phyloP scores from a whole-genome alignment of 64 coral and sea anemone genomes.

The Montipora efflorescens region DNA sequence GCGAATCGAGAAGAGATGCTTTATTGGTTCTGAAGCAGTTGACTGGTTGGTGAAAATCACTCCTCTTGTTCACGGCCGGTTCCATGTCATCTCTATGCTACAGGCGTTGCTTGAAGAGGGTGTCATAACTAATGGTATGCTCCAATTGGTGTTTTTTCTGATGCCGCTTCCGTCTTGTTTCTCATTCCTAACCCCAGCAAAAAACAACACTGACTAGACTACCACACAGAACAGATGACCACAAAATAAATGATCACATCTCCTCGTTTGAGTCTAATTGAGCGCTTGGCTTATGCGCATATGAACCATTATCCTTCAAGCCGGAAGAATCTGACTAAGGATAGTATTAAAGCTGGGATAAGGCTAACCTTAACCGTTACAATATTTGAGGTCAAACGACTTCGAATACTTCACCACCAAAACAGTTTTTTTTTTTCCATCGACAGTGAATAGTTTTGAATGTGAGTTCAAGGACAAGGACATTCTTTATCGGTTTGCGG shows the following conservation, averaged over 20 bases:
- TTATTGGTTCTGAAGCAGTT: slow-evolving; percentile 79
- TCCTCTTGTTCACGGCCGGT: slow-evolving; percentile 82
- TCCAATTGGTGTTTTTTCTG: background rate
- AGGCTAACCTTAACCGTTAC: no score
- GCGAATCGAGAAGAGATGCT: slow-evolving; percentile 41
- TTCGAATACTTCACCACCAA: background rate
- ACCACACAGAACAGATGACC: background rate
- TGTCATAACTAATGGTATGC: slow-evolving; percentile 69
- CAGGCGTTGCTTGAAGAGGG: slow-evolving; percentile 90
- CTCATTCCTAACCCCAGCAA: background rate
- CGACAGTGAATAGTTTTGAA: slow-evolving; percentile 50
- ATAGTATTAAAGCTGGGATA: no score
- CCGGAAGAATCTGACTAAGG: no score
- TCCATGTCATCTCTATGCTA: slow-evolving; percentile 71
- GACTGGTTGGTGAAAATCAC: slow-evolving; percentile 77
- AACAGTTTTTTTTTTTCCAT: background rate
- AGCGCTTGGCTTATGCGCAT: no score
- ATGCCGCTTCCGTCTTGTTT: background rate
- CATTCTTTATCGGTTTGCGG: slow-evolving; percentile 69
- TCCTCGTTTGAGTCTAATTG: no score
- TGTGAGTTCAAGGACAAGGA: slow-evolving; percentile 79
- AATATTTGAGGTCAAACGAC: no score
- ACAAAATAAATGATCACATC: no score
- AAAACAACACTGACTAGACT: background rate
- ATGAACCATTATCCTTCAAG: no score